Evolutionary conservation across 53 echinoderm and acorn worm species (phyloP), one percentile per base, ranked within the genome.

Genomic region (Stichopus horrens): DNA sequence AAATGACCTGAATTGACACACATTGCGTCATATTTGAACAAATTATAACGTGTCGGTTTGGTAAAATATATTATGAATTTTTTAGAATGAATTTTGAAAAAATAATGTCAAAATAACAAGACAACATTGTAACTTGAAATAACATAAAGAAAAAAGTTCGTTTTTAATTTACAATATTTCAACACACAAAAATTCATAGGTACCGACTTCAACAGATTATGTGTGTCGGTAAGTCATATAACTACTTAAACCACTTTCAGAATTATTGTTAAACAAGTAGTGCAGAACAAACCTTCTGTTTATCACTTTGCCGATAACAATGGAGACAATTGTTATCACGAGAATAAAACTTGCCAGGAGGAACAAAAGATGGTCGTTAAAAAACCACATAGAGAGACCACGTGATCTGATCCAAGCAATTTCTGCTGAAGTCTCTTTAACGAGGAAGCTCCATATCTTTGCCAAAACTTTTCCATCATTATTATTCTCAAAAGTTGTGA

Each of bases 341-440:
- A 87, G 16, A 68, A 87, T 74, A 16, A 87, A 21, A 11, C 53
- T 37, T 8, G 87, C 75, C 5, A 87, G 55, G 22, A 87, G n/a
- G 20, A 74, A 54, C n/a, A 87, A 10, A 10, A 87, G 87, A 23
- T 87, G 87, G 23, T 87, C 87, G 23, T 87, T 87, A 22, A 74
- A 87, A 4, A 87, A n/a, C 87, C 87, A 87, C 87, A 87, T 55
- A 18, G 74, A 54, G 56, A 87, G 18, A 55, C 87, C 87, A 57
- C 87, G 87, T 58, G 55, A 56, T 55, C 55, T 74, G 74, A 87
- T 87, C 74, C 75, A 75, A 16, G 56, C 75, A 13, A 53, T 74
- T 52, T 87, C 87, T 20, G 87, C 87, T 8, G 8, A 23, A 53
- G 66, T 66, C 65, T 85, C 85, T 16, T 51, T 58, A 52, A 37